These are phyloP conservation scores for Alethe castanea DNA, from an alignment of 2,113 vertebrate genomes.

Conservation along the genomic window DNA sequence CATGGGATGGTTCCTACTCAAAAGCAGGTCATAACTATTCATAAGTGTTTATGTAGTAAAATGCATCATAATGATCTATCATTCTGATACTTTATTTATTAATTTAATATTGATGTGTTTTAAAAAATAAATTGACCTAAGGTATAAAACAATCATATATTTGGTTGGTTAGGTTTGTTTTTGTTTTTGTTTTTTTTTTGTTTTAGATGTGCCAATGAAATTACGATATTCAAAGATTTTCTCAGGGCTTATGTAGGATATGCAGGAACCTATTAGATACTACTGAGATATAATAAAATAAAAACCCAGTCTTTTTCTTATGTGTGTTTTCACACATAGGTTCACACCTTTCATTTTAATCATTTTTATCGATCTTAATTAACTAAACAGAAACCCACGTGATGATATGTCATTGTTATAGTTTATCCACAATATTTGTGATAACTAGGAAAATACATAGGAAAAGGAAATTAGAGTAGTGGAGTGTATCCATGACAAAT, in stretches of 20 bases:
- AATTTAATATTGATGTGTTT: neutral
- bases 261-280: neutral
- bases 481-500: neutral
- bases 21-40: neutral
- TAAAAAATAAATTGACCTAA: neutral
- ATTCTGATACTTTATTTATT: neutral
- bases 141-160: neutral
- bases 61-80: neutral
- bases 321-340: neutral
- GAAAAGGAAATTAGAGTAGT: neutral
- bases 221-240: neutral
- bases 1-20: neutral
- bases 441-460: neutral
- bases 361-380: neutral
- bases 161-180: neutral
- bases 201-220: neutral
- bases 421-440: neutral
- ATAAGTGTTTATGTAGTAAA: neutral
- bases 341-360: neutral
- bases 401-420: neutral
- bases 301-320: neutral
- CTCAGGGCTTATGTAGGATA: rapidly evolving
- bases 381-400: neutral
- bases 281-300: neutral
- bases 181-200: too few species aligned